These are phyloP conservation scores for Drosophila birchii DNA, from an alignment of 2,888 invertebrate genomes.

Conservation along the genomic window DNA sequence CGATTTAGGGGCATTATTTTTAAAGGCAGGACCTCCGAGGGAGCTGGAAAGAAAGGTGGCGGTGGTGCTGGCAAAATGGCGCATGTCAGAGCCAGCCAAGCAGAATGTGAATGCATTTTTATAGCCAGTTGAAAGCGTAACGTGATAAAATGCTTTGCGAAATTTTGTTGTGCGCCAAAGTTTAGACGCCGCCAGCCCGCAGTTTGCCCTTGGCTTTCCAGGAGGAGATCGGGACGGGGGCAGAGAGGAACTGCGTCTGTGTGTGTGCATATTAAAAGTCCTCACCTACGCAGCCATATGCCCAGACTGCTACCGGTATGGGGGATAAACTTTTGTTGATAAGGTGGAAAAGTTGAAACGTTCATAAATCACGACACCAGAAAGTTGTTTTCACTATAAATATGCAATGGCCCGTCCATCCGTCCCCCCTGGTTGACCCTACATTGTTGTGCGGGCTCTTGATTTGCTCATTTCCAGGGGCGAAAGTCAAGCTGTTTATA, in stretches of 20 bases:
- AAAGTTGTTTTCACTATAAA: conserved; percentile 74
- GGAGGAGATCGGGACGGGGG: background rate
- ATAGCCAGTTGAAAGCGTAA: conserved; percentile 76
- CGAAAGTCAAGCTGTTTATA: conserved; percentile 55
- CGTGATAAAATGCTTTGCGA: conserved; percentile 76
- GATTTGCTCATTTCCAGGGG: conserved; percentile 53
- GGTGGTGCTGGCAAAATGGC: conserved; percentile 36
- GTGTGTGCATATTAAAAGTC: conserved; percentile 65
- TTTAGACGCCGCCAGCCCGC: conserved; percentile 70
- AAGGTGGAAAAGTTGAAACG: conserved; percentile 77
- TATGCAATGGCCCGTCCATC: conserved; percentile 52
- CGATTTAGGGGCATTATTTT: conserved; percentile 75
- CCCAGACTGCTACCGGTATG: conserved; percentile 37
- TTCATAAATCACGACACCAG: conserved; percentile 79
- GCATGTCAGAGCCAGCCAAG: conserved; percentile 55
- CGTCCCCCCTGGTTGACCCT: conserved; percentile 16
- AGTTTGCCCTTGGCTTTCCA: conserved; percentile 60
- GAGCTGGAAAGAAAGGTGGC: background rate
- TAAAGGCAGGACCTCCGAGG: conserved; percentile 18
- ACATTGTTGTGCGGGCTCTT: conserved; percentile 55
- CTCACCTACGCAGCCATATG: conserved; percentile 60
- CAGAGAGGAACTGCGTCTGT: background rate
- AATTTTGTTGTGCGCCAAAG: conserved; percentile 65
- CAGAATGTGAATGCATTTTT: conserved; percentile 69
- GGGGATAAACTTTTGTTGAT: conserved; percentile 74